Evolutionary conservation across 2,888 invertebrate species (phyloP), one percentile per base, ranked within the genome.

Genomic region (Uropetala carovei): DNA sequence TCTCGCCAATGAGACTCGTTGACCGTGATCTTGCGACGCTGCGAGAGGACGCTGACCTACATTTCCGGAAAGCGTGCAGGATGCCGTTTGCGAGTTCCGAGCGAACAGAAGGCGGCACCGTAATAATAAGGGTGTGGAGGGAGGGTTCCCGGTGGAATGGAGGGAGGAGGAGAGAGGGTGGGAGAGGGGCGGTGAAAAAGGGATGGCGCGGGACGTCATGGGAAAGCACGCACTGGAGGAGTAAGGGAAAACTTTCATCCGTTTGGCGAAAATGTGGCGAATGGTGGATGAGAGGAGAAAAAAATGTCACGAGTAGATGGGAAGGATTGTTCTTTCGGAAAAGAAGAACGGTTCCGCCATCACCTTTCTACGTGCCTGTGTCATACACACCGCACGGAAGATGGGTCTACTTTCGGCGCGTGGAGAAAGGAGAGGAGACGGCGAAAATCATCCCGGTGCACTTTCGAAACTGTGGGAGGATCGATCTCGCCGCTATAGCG

Each of bases 11-110:
- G 75, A 27, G 68, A n/a, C 68, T 18, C 68, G 68, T 75, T 75
- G 75, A 75, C 75, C 75, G 89, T 89, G 89, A 89, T 89, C 89
- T 89, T 89, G 64, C 75, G n/a, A n/a, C 68, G 68, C 68, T 64
- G 9, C 18, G 13, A 86, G 59, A 58, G 60, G 60, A 43, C 56
- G 56, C 18, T 89, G 89, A 89, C 89, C 89, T 64, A 89, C 89
- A 89, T 89, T 43, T 22, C 43, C 89, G 89, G 30, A 43, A 60
- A 68, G 18, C 89, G 75, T 27, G 75, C 22, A 13, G 22, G 27
- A 27, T 13, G 22, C 27, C 27, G 18, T 27, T 75, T 27, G 75
- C 75, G 75, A 18, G 43, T 10, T 68, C 9, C 7, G 75, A 75
- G 75, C 22, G 14, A 27, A 27, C 22, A 75, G 75, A 27, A 14